Evolutionary conservation across 1,140 invertebrate genomes (phyloP).

Genomic region (Drosophila elegans): DNA sequence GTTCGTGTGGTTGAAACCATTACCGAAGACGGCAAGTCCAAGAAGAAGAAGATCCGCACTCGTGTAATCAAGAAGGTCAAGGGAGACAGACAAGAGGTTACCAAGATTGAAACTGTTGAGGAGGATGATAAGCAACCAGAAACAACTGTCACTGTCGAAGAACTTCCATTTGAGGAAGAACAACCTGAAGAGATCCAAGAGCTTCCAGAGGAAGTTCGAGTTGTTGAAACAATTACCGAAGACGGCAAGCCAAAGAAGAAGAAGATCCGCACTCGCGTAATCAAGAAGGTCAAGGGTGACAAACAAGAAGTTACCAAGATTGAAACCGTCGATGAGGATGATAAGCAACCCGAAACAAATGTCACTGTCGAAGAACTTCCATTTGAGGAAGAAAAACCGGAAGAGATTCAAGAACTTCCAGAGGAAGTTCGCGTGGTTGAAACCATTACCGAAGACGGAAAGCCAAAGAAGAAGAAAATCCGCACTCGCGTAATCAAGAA

Average conservation of each 20-base stretch:
- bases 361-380: not conserved
- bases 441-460: conserved; percentile 6
- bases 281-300: conserved; percentile 7
- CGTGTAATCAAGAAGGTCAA: conserved; percentile 6
- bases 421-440: not conserved
- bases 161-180: not conserved
- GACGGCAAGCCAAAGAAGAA: conserved; percentile 6
- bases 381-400: not conserved
- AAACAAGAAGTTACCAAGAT: conserved; percentile 1
- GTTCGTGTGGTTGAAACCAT: not conserved
- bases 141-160: not conserved
- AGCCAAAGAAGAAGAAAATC: conserved; percentile 19
- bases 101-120: conserved; percentile 4
- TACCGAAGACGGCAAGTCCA: conserved; percentile 3
- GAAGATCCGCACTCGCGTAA: not conserved
- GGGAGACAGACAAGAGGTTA: conserved; percentile 5
- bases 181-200: not conserved
- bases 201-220: conserved; percentile 5
- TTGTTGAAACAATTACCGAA: not conserved
- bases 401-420: conserved; percentile 2
- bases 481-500: conserved; percentile 11
- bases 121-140: conserved; percentile 4
- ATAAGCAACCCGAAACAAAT: not conserved
- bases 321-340: conserved; percentile 2
- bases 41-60: conserved; percentile 11